A percentile compares a stretch with the other conserved stretches of the same genome.
Conservation (phyloP, 1,140 invertebrate species). For the Colletes gigas region DNA sequence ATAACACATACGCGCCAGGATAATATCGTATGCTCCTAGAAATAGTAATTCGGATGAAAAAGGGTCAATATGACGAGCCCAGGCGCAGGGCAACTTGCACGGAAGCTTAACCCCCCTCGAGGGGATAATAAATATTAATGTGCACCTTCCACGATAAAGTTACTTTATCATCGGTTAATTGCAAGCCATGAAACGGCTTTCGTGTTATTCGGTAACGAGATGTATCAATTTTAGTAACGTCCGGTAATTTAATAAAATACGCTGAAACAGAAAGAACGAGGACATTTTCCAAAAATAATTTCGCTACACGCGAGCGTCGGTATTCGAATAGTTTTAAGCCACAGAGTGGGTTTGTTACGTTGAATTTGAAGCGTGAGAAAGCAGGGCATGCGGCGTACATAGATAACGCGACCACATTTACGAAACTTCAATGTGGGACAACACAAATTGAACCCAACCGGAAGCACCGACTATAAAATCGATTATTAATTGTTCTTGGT, state of each 20-base stretch:
- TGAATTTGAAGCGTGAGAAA: not conserved
- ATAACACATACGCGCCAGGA: not conserved
- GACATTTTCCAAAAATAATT: too few species aligned
- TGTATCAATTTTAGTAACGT: too few species aligned
- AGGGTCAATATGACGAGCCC: conserved; percentile 33
- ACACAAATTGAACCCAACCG: too few species aligned
- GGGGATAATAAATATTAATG: conserved; percentile 40
- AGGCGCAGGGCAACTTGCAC: not conserved
- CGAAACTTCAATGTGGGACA: too few species aligned
- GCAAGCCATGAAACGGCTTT: conserved; percentile 3
- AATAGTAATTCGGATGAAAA: conserved; percentile 25
- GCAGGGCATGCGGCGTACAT: not conserved
- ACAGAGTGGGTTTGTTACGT: not conserved
- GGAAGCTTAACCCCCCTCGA: conserved; percentile 22
- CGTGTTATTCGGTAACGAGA: not conserved
- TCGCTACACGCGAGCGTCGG: too few species aligned
- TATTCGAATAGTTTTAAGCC: too few species aligned
- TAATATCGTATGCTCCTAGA: conserved; percentile 24
- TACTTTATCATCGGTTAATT: conserved; percentile 43
- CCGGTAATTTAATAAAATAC: too few species aligned
- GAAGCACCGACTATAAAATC: too few species aligned
- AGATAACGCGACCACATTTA: too few species aligned
- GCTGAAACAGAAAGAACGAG: too few species aligned
- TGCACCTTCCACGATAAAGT: not conserved
- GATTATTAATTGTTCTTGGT: too few species aligned